Conservation (phyloP, 2,888 invertebrate genomes). For the Mechanitis messenoides region DNA sequence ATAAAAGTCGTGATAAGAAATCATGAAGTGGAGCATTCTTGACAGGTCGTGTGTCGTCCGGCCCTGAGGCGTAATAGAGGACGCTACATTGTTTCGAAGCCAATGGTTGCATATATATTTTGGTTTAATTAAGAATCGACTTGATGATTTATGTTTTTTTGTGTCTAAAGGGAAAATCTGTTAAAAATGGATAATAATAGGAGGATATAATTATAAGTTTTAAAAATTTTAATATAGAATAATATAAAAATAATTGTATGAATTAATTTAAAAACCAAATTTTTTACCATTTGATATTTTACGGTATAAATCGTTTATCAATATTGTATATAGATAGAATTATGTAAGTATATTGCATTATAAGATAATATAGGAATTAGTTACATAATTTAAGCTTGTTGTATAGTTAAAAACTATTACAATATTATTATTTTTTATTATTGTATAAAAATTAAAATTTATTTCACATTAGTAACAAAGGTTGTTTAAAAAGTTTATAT, state of each 20-base stretch:
- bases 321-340: no score
- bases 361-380: no score
- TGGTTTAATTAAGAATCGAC: constrained; percentile 1
- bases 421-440: no score
- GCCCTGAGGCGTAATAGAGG: constrained; percentile 45
- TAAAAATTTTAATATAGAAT: no score
- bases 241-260: no score
- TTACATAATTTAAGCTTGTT: no score
- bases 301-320: not conserved
- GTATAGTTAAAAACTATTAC: no score
- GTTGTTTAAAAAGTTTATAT: constrained; percentile 2
- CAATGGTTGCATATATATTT: not conserved
- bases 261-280: no score
- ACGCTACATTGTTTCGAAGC: constrained; percentile 22
- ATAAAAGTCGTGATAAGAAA: constrained; percentile 16
- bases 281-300: not conserved
- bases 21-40: constrained; percentile 41
- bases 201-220: no score
- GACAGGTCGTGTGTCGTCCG: constrained; percentile 47
- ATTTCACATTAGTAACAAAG: not conserved
- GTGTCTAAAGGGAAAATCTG: no score
- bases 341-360: no score
- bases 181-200: no score
- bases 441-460: not conserved
- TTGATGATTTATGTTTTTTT: not conserved